Evolutionary conservation across 2,113 vertebrate species (phyloP).

Genomic region (Microcebus murinus): DNA sequence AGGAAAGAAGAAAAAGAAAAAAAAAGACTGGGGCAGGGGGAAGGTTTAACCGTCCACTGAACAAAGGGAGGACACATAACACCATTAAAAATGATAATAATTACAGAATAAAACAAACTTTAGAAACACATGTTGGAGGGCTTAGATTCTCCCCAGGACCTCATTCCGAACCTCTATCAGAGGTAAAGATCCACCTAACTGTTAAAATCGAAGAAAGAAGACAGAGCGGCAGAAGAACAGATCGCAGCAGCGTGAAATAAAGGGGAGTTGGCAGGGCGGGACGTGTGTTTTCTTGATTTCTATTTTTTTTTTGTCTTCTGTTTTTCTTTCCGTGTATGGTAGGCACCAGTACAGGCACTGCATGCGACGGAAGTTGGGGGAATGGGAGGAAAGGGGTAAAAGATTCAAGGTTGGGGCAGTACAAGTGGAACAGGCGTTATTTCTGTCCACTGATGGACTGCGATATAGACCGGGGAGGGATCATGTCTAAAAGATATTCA

Average conservation of each 20-base stretch:
- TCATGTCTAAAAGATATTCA: conserved; percentile 99
- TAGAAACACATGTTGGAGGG: conserved; percentile 67
- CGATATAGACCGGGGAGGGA: conserved; percentile 97
- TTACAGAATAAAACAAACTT: conserved; percentile 76
- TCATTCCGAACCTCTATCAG: conserved; percentile 73
- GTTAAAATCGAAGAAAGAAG: conserved; percentile 66
- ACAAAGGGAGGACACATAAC: conserved; percentile 75
- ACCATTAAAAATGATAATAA: conserved; percentile 79
- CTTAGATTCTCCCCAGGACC: conserved; percentile 75
- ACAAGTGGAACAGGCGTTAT: conserved; percentile 86
- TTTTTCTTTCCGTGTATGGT: conserved; percentile 86
- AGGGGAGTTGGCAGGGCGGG: conserved; percentile 67
- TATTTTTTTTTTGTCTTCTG: conserved; percentile 75
- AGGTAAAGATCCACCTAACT: conserved; percentile 66
- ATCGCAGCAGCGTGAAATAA: conserved; percentile 69
- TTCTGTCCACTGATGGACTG: conserved; percentile 98
- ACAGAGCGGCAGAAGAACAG: conserved; percentile 65
- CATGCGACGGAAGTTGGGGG: conserved; percentile 89
- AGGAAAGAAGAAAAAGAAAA: neutral
- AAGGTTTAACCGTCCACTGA: conserved; percentile 72
- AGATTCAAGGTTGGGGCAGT: conserved; percentile 65
- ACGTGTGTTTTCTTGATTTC: conserved; percentile 67
- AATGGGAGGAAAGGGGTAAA: conserved; percentile 59
- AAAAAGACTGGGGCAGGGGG: neutral
- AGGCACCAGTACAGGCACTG: conserved; percentile 96